Evolutionary conservation across 2,888 invertebrate species (phyloP).

Genomic region (Apotomis betuletana): DNA sequence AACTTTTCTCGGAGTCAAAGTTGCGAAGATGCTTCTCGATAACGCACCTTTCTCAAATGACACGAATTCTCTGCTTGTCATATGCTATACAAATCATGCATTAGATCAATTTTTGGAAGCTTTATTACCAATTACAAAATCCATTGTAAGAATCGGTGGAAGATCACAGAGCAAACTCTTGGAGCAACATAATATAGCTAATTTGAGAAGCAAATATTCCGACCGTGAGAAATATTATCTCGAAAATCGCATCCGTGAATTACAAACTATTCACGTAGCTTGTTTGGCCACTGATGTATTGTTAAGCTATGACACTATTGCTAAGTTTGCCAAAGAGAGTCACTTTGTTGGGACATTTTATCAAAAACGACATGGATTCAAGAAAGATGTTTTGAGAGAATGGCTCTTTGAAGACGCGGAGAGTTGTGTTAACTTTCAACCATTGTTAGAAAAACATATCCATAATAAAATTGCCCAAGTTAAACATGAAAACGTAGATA

Average conservation of each 20-base stretch:
- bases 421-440: neutral
- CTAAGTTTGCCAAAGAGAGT: constrained; percentile 46
- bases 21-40: constrained; percentile 86
- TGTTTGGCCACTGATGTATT: constrained; percentile 56
- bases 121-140: constrained; percentile 80
- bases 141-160: constrained; percentile 87
- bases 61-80: constrained; percentile 85
- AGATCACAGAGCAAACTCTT: constrained; percentile 83
- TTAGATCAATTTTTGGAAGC: constrained; percentile 92
- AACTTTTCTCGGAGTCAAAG: constrained; percentile 89
- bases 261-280: constrained; percentile 54
- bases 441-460: constrained; percentile 32
- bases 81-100: constrained; percentile 94
- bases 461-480: constrained; percentile 44
- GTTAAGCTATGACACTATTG: constrained; percentile 48
- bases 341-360: constrained; percentile 51
- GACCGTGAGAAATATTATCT: no score
- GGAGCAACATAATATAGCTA: constrained; percentile 71
- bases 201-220: constrained; percentile 51
- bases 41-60: constrained; percentile 65
- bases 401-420: constrained; percentile 64
- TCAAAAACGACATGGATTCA: neutral
- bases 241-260: constrained; percentile 45
- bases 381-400: constrained; percentile 52
- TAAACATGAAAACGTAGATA: constrained; percentile 46